These are phyloP conservation scores for Whitmania pigra DNA, from an alignment of 1,140 invertebrate genomes.

Conservation along the genomic window DNA sequence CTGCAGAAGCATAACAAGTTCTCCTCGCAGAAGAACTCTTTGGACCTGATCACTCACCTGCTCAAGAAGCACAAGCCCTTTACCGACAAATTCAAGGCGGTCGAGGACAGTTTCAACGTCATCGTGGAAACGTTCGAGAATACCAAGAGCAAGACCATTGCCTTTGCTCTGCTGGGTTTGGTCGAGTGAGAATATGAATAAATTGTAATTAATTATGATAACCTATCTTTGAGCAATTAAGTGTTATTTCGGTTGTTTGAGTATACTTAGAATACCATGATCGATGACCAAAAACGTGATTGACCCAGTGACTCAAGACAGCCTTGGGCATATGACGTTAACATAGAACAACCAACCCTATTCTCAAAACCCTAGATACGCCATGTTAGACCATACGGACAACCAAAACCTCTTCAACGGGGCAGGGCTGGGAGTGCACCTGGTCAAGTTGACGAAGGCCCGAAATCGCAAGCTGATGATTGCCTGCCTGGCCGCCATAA, in stretches of 20 bases:
- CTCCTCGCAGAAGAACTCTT: background rate
- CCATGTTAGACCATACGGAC: background rate
- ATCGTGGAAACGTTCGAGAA: background rate
- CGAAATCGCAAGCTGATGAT: slow-evolving; percentile 14
- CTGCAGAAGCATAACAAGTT: background rate
- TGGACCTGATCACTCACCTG: background rate
- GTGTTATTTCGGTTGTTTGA: too few relatives aligned
- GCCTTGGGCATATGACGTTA: too few relatives aligned
- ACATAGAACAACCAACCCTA: too few relatives aligned
- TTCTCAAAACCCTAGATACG: background rate
- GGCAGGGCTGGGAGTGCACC: background rate
- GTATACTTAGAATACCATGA: too few relatives aligned
- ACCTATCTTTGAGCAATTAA: too few relatives aligned
- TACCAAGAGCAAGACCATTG: background rate
- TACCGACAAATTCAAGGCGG: background rate
- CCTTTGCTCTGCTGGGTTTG: background rate
- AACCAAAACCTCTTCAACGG: background rate
- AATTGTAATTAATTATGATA: too few relatives aligned
- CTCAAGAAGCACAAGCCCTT: background rate
- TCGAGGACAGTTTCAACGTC: background rate
- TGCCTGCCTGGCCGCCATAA: slow-evolving; percentile 9
- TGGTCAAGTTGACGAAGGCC: slow-evolving; percentile 11
- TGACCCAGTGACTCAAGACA: too few relatives aligned
- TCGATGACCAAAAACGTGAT: too few relatives aligned
- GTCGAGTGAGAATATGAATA: background rate